Evolutionary conservation across 2,113 vertebrate species (phyloP), one percentile per base, ranked within the genome.

Genomic region (Cinclus cinclus): DNA sequence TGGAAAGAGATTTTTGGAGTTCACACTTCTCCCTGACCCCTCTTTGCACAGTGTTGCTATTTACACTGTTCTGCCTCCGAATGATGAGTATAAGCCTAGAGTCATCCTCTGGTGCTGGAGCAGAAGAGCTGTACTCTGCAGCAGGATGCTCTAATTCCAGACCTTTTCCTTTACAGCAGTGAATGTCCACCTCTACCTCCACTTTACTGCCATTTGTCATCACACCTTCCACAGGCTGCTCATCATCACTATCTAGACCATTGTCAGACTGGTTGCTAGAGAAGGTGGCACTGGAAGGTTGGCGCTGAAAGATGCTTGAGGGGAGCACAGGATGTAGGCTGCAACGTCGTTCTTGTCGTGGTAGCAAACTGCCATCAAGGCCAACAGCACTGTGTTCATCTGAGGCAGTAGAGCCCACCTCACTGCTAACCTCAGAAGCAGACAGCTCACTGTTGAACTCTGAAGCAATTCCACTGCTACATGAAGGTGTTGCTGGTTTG

Each of bases 181-280:
- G 99, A 92, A 99, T 99, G 88, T 99, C 99, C 31, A 99, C 99
- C 93, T 99, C 99, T 13, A 99, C 99, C 94, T 99, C 99, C n/a
- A 99, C 97, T 96, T 98, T 99, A 90, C 99, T 99, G 88, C 99
- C 99, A 10, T 99, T 99, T 63, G 98, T 98, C 83, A 99, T 99
- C 63, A 99, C 99, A 5, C 99, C 99, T 83, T 99, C 98, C 3
- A 99, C 98, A 4, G 99, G 99, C 73, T 98, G 98, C 81, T 99
- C 99, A 17, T 99, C 99, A 12, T 99, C 99, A 18, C 99, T 99
- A 91, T 99, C 99, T 82, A 99, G 97, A 68, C 99, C 99, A 1
- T 99, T 99, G 97, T 99, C 99, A 24, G 99, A 99, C 86, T 99
- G 99, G 94, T 99, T 99, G 95, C 99, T 99, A 2, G 99, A 99